phyloP scores from a whole-genome alignment of 2,113 vertebrate genomes.

The Seriola dumerili region DNA sequence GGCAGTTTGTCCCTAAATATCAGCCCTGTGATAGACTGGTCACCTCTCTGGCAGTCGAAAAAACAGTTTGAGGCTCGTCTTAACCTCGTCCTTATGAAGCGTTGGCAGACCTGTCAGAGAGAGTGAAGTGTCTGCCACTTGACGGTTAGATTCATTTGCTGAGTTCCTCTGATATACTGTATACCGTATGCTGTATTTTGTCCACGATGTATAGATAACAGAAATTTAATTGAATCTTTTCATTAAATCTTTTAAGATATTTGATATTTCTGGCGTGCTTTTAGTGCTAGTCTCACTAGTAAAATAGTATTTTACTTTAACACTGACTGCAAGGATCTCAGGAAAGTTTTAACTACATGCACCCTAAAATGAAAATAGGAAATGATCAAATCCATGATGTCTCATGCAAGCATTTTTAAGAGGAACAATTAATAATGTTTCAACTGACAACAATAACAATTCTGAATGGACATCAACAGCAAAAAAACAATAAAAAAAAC shows the following conservation, averaged over 20 bases:
- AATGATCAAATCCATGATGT: conserved; percentile 8
- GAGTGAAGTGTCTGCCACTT: conserved; percentile 42
- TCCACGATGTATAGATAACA: background rate
- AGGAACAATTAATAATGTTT: conserved; percentile 14
- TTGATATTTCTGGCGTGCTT: conserved; percentile 7
- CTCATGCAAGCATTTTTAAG: conserved; percentile 20
- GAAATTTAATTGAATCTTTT: background rate
- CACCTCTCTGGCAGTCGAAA: conserved; percentile 17
- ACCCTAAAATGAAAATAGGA: background rate
- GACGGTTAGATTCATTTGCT: conserved; percentile 30
- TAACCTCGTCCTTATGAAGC: conserved; percentile 38
- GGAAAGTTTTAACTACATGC: background rate
- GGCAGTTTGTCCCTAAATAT: too few relatives aligned
- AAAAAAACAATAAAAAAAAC: conserved; percentile 56
- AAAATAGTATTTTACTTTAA: conserved; percentile 26
- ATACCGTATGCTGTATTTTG: background rate
- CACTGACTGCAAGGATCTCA: background rate
- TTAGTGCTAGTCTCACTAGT: background rate
- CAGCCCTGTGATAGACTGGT: too few relatives aligned
- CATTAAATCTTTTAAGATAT: background rate
- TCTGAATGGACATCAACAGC: conserved; percentile 48
- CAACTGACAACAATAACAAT: conserved; percentile 42
- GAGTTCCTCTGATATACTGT: conserved; percentile 23
- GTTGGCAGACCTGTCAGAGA: conserved; percentile 42
- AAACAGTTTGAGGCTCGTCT: conserved; percentile 52